Evolutionary conservation across 2,113 vertebrate species (phyloP), one percentile per base, ranked within the genome.

Genomic region (Tursiops truncatus): DNA sequence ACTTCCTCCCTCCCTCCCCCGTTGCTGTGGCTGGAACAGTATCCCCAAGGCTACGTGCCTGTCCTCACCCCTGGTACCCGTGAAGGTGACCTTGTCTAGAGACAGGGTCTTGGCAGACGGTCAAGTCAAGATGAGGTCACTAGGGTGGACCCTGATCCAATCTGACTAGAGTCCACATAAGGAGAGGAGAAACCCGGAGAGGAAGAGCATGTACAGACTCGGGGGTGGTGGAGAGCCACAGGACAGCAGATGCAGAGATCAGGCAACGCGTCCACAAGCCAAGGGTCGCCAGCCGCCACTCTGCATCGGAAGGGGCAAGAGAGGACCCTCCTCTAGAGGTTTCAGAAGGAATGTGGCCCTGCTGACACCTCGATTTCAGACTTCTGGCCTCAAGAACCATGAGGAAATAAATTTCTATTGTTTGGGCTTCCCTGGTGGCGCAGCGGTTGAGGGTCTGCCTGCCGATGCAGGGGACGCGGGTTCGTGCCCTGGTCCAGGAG

Each of bases 251-350:
- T 20, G 8, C 47, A 33, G 50, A 71, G 50, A 3, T 5, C 3
- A 4, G 15, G 28, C 12, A 1, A 2, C 1, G 1, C 0, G 1
- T 10, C 12, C 5, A 15, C 36, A 15, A 65, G 62, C 41, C 26
- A 2, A 38, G 3, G 18, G 18, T 8, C 23, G 0, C 18, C 11
- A 33, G 56, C 18, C 20, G 5, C 25, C 6, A 0, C 79, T 12
- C 2, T 44, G 0, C 2, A 23, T 12, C 0, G 0, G 67, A 3
- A 53, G 41, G 17, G 65, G 38, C 9, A 0, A 9, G n/a, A 36
- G 38, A 21, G 33, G 38, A 23, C 1, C 33, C 38, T 60, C 38
- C 67, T 14, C 23, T 5, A 3, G 36, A 50, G 6, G 17, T 60
- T 70, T 15, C 11, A 0, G 73, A 28, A 13, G 36, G 23, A 15